Conservation (phyloP, 2,113 vertebrate genomes). For the Grus americana region DNA sequence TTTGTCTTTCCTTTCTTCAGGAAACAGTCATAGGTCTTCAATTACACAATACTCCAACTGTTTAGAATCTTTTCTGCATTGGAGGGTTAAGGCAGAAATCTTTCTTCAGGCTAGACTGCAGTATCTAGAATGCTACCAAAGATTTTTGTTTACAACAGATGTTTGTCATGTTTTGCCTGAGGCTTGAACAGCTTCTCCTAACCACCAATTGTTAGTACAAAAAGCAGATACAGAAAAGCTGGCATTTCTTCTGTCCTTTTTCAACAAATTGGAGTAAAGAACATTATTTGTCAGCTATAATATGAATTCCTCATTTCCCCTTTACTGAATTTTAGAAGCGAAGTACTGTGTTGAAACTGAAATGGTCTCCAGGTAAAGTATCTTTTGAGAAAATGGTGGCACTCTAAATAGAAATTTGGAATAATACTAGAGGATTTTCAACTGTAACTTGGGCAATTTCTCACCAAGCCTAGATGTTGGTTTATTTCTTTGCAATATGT, state of each 20-base stretch:
- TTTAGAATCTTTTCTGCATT: background rate
- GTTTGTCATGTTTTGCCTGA: background rate
- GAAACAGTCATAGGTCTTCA: background rate
- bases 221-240: background rate
- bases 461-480: background rate
- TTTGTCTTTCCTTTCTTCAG: background rate
- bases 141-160: background rate
- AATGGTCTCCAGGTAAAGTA: background rate
- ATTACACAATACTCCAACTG: background rate
- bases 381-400: background rate
- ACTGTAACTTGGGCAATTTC: background rate
- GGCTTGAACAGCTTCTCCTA: background rate
- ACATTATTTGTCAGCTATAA: background rate
- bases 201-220: background rate
- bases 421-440: background rate
- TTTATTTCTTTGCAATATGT: background rate
- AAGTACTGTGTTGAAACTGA: background rate
- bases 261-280: background rate
- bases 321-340: background rate
- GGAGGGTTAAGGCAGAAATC: background rate
- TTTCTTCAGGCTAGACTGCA: background rate
- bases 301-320: background rate
- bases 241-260: background rate
- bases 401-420: background rate
- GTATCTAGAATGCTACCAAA: background rate